Evolutionary conservation across 2,797 vertebrate species (phyloP).

Genomic region (Sebastes goodei): DNA sequence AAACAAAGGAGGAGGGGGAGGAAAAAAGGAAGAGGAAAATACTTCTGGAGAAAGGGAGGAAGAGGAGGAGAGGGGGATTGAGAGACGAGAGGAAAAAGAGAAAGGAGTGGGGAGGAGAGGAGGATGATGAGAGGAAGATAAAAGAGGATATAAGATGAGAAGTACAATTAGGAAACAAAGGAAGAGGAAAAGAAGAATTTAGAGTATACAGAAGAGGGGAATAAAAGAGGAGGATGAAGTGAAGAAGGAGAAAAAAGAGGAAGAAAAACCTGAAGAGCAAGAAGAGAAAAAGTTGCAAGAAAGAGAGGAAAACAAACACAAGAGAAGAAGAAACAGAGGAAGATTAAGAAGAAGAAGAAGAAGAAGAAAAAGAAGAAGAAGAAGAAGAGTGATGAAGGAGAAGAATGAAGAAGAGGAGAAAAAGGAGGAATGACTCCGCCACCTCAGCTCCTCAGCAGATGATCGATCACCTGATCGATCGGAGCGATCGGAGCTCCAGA

Average conservation of each 20-base stretch:
- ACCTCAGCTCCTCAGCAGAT: neutral
- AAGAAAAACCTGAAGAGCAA: neutral
- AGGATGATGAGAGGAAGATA: neutral
- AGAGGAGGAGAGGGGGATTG: neutral
- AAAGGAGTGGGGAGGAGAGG: no score
- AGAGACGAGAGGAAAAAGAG: neutral
- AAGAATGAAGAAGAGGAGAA: neutral
- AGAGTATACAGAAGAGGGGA: neutral
- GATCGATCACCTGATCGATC: constrained; percentile 35
- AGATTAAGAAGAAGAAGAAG: no score
- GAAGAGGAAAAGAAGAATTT: no score
- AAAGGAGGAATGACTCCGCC: neutral
- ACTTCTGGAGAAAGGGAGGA: neutral
- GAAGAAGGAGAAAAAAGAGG: neutral
- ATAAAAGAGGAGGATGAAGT: neutral
- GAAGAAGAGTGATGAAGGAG: neutral
- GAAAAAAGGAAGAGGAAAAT: no score
- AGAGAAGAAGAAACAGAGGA: no score
- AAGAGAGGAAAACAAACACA: neutral
- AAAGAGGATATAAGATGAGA: neutral
- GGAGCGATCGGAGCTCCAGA: constrained; percentile 1
- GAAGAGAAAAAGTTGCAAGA: rapidly evolving
- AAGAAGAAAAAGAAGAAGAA: no score
- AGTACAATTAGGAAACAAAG: no score
- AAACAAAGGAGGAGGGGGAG: neutral